phyloP scores from a whole-genome alignment of 2,888 invertebrate genomes.

The Mythimna impura region DNA sequence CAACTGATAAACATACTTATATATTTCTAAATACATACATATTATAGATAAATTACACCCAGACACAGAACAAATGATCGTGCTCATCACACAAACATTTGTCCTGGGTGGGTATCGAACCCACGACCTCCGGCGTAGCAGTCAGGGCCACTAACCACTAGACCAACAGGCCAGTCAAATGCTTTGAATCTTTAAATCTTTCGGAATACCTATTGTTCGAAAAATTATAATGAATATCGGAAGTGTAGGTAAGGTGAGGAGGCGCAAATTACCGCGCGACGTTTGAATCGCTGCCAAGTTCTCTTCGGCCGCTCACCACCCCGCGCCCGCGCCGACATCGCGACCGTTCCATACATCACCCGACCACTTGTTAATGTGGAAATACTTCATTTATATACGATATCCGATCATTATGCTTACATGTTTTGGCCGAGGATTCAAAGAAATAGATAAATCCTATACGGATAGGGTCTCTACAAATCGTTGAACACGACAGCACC shows the following conservation, averaged over 20 bases:
- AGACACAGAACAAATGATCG: no score
- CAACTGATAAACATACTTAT: no score
- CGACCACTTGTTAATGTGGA: slow-evolving; percentile 25
- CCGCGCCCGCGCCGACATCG: background rate
- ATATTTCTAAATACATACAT: no score
- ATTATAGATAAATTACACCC: no score
- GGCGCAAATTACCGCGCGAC: slow-evolving; percentile 55
- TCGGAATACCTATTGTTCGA: background rate
- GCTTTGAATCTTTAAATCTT: no score
- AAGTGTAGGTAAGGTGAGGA: slow-evolving; percentile 50
- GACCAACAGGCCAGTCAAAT: no score
- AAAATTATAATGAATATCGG: slow-evolving; percentile 22
- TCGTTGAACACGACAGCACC: slow-evolving; percentile 16
- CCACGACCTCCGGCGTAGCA: no score
- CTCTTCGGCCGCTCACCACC: slow-evolving; percentile 9
- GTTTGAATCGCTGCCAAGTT: slow-evolving; percentile 68
- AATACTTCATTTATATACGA: slow-evolving; percentile 30
- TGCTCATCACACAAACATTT: no score
- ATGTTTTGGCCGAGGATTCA: slow-evolving; percentile 25
- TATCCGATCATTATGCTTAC: slow-evolving; percentile 29
- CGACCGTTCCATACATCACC: slow-evolving; percentile 25
- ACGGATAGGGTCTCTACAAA: slow-evolving; percentile 14
- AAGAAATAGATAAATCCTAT: slow-evolving; percentile 21
- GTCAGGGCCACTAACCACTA: no score
- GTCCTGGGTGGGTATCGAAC: no score